A percentile compares a stretch with the other conserved stretches of the same genome.
Evolutionary conservation across 2,888 invertebrate species (phyloP).

Genomic region (Lissonota sp.): DNA sequence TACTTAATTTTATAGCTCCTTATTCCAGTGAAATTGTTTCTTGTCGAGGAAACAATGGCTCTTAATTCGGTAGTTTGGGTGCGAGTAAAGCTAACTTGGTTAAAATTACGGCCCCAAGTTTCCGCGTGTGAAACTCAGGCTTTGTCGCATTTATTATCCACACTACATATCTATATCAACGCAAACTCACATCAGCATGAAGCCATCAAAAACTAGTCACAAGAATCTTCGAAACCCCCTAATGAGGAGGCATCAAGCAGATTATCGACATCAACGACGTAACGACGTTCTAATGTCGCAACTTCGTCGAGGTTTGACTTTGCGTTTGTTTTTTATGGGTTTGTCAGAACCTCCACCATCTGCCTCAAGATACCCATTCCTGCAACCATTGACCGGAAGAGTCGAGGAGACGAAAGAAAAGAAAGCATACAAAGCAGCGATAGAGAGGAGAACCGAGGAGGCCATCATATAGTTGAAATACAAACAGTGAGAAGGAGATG

Average conservation of each 20-base stretch:
- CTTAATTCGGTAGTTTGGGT: no score
- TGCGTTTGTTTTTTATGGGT: not conserved
- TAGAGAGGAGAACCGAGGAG: not conserved
- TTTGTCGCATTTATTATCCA: no score
- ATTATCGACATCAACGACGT: slow-evolving; percentile 18
- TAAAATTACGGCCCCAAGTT: no score
- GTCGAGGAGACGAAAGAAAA: slow-evolving; percentile 1
- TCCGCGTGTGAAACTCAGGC: no score
- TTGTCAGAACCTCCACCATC: slow-evolving; percentile 3
- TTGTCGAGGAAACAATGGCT: no score
- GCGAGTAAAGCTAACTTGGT: no score
- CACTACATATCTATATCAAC: no score
- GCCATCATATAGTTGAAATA: not conserved
- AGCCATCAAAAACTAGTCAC: not conserved
- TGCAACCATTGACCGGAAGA: slow-evolving; percentile 14
- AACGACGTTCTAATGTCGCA: not conserved
- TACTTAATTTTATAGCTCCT: no score
- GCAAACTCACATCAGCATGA: not conserved
- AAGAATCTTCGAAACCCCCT: not conserved
- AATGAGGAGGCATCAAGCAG: not conserved
- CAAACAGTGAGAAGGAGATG: not conserved
- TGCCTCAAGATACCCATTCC: not conserved
- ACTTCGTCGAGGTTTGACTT: no score
- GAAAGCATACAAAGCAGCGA: slow-evolving; percentile 7
- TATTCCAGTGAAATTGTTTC: no score